Base-by-base conservation (phyloP, 2,888 invertebrate species). In the Blastobasis adustella region DNA sequence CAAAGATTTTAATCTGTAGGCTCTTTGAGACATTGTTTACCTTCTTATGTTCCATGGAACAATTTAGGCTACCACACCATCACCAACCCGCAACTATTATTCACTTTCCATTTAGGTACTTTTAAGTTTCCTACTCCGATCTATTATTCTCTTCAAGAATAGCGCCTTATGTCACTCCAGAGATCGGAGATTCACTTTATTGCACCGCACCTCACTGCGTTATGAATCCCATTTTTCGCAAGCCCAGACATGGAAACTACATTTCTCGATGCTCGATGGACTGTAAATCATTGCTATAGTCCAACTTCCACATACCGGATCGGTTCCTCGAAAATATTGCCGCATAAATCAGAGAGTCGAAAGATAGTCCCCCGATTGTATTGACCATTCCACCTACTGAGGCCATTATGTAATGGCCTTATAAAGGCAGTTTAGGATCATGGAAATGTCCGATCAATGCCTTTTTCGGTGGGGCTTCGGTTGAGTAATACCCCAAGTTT, bases 401-500 rank as follows among this genome's bases (percentile, higher is more conserved):
- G 66, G 69, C 71, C 68, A 71, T 73, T 77, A 70, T 65, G 71
- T 76, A 81, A 79, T 75, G 65, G 76, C 65, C 69, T 73, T 74
- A 71, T 67, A 78, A 79, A 75, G 70, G 67, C 74, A 75, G 69
- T 73, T 80, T 71, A 75, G 75, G 69, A 73, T 72, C 71, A 76
- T 71, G 70, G 68, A 67, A 75, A 76, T 73, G 62, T 67, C 66
- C 61, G 63, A 58, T 57, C 61, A 61, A 67, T 71, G 61, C 65
- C 68, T 69, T 72, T 63, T 68, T 63, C 52, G 54, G 58, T 65
- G 61, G 67, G 58, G 68, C 55, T 58, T 52, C 58, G 61, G 51
- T 67, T 76, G 76, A 79, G 71, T 78, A 76, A 77, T 77, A 69
- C 59, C 67, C 65, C 64, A 76, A 77, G 71, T 78, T 79, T 73